phyloP scores from a whole-genome alignment of 2,797 vertebrate species.

The Amblyraja radiata region DNA sequence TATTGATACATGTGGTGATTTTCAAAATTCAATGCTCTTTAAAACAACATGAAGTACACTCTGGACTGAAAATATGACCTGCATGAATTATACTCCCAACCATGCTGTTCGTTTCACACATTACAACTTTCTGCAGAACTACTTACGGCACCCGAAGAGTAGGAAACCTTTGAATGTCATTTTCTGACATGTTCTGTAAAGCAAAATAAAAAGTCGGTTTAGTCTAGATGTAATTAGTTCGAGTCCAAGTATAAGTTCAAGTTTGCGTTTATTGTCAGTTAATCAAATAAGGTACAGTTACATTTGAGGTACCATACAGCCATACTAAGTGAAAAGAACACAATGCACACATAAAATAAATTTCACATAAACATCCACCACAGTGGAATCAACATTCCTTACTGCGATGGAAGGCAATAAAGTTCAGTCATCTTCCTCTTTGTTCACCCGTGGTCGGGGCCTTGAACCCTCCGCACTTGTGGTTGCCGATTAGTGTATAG shows the following conservation, averaged over 20 bases:
- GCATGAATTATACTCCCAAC: background rate
- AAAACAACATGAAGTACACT: background rate
- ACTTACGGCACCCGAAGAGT: slow-evolving; percentile 85
- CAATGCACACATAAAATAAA: too few relatives aligned
- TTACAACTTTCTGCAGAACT: slow-evolving; percentile 20
- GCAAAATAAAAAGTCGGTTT: slow-evolving; percentile 19
- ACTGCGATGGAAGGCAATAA: too few relatives aligned
- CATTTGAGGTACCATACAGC: too few relatives aligned
- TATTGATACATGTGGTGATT: background rate
- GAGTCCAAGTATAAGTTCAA: too few relatives aligned
- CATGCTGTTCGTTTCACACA: background rate
- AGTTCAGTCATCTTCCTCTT: too few relatives aligned
- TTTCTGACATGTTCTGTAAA: slow-evolving; percentile 81
- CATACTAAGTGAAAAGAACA: too few relatives aligned
- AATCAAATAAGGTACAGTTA: too few relatives aligned
- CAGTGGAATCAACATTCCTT: too few relatives aligned
- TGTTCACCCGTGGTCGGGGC: too few relatives aligned
- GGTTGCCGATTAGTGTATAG: background rate
- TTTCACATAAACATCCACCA: too few relatives aligned
- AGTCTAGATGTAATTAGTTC: background rate
- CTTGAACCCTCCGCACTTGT: too few relatives aligned
- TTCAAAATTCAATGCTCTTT: background rate
- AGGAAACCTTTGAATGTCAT: slow-evolving; percentile 87
- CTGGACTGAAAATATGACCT: background rate
- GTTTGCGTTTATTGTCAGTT: too few relatives aligned